These are phyloP conservation scores for Scytalopus superciliaris DNA, from an alignment of 2,113 vertebrate genomes.

Conservation along the genomic window DNA sequence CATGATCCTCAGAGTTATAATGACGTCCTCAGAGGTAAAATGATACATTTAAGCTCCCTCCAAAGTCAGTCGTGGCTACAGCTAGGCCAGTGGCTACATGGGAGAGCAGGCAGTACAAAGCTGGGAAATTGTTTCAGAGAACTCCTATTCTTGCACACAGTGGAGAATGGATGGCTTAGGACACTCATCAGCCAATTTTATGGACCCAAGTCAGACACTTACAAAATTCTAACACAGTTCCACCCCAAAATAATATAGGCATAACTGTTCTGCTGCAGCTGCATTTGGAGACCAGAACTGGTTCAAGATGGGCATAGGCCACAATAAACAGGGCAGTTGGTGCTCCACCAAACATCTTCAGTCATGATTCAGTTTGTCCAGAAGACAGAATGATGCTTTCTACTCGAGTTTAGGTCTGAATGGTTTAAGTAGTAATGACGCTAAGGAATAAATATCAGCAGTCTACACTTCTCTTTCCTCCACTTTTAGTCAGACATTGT, in stretches of 20 bases:
- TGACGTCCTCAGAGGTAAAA: not conserved
- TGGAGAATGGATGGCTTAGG: not conserved
- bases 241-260: not conserved
- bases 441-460: not conserved
- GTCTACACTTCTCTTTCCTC: not conserved
- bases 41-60: not conserved
- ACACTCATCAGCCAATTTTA: not conserved
- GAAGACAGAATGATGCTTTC: not conserved
- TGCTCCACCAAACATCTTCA: not conserved
- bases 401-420: not conserved
- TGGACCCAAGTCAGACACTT: not conserved
- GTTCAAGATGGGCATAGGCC: not conserved
- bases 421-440: not conserved
- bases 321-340: not conserved
- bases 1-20: not conserved
- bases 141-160: rapidly evolving
- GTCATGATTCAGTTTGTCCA: not conserved
- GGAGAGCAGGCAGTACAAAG: not conserved
- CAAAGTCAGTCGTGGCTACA: not conserved
- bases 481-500: not conserved
- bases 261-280: not conserved
- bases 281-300: not conserved
- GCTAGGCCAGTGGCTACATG: not conserved
- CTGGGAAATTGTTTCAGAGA: not conserved
- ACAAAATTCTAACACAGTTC: not conserved